Conservation (phyloP, 2,113 vertebrate species). For the Lota lota region DNA sequence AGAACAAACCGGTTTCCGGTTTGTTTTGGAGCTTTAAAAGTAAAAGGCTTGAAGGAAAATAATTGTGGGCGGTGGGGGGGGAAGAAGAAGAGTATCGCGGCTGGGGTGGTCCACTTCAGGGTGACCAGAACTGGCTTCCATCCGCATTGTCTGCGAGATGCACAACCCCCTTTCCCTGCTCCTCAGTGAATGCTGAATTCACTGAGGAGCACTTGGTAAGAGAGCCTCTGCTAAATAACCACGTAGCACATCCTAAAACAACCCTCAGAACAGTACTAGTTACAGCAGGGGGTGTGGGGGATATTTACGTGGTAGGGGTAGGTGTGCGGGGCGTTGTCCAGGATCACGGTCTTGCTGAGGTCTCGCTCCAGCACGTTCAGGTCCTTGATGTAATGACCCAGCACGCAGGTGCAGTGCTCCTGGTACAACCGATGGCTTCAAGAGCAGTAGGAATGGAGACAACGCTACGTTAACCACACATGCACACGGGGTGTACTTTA, state of each 20-base stretch:
- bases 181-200: background rate
- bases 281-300: too few relatives aligned
- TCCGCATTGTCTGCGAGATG: background rate
- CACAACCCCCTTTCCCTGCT: background rate
- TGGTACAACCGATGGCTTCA: constrained; percentile 77
- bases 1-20: too few relatives aligned
- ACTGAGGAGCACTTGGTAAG: background rate
- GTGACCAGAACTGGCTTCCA: too few relatives aligned
- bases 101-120: too few relatives aligned
- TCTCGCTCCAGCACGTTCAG: constrained; percentile 73
- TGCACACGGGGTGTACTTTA: background rate
- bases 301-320: constrained; percentile 74
- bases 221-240: too few relatives aligned
- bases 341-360: constrained; percentile 73
- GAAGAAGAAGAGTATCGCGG: too few relatives aligned
- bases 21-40: too few relatives aligned
- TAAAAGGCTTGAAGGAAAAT: too few relatives aligned
- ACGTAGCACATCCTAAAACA: background rate
- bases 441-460: background rate
- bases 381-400: constrained; percentile 83
- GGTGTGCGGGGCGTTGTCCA: constrained; percentile 77
- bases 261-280: too few relatives aligned
- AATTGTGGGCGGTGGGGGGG: too few relatives aligned
- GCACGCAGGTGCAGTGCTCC: constrained; percentile 75
- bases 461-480: background rate